phyloP scores from a whole-genome alignment of 2,797 vertebrate species.

The Hafferia zeledoni region DNA sequence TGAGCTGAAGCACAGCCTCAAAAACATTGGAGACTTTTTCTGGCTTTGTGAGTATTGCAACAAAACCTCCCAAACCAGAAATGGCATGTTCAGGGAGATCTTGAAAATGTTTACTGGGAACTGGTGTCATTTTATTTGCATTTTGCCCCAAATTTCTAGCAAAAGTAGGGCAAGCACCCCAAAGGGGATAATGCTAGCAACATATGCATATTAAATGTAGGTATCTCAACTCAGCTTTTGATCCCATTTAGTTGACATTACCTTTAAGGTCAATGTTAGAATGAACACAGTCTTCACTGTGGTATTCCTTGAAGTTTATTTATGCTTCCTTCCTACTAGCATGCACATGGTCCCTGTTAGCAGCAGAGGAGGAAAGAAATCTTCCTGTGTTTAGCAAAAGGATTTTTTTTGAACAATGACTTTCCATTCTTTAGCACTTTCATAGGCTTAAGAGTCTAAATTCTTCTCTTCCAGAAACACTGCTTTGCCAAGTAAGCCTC shows the following conservation, averaged over 20 bases:
- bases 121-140: neutral
- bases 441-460: neutral
- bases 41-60: neutral
- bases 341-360: neutral
- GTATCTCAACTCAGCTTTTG: neutral
- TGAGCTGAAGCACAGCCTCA: neutral
- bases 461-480: slow-evolving; percentile 1
- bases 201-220: neutral
- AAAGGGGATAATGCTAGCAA: neutral
- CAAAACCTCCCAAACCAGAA: neutral
- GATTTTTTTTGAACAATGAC: neutral
- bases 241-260: neutral
- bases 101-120: neutral
- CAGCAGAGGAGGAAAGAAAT: neutral
- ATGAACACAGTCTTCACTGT: neutral
- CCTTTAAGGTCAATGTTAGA: neutral
- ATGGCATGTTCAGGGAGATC: neutral
- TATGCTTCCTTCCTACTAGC: neutral
- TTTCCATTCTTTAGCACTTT: slow-evolving; percentile 42
- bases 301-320: neutral
- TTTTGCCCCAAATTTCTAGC: neutral
- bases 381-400: neutral
- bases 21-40: neutral
- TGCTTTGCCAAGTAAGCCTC: neutral
- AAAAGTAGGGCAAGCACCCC: neutral